These are phyloP conservation scores for Vespertilio murinus DNA, from an alignment of 2,797 vertebrate genomes.

Conservation along the genomic window DNA sequence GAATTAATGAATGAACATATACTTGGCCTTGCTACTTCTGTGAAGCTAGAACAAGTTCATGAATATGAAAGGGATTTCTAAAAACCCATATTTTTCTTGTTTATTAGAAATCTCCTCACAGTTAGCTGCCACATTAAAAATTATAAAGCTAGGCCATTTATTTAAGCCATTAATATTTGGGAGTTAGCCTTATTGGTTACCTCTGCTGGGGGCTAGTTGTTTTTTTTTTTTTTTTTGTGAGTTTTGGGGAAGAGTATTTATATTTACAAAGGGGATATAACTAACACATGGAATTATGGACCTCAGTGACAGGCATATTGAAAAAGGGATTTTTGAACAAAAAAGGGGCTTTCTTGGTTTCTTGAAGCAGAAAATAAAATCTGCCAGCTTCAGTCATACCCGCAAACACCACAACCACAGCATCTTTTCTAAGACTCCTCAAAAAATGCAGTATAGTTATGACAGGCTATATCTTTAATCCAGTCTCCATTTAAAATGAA, in stretches of 20 bases:
- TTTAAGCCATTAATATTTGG: constrained; percentile 22
- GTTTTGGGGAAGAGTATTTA: background rate
- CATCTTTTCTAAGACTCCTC: constrained; percentile 5
- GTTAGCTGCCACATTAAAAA: constrained; percentile 33
- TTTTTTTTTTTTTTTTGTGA: background rate
- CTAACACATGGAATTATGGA: background rate
- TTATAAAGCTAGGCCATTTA: constrained; percentile 48
- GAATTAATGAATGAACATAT: background rate
- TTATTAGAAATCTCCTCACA: constrained; percentile 28
- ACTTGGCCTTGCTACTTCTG: background rate
- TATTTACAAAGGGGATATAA: constrained; percentile 46
- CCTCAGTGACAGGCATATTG: background rate
- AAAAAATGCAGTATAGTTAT: background rate
- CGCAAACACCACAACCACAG: background rate
- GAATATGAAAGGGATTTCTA: constrained; percentile 14
- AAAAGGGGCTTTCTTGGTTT: constrained; percentile 33
- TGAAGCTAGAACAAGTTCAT: background rate
- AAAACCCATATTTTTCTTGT: constrained; percentile 21
- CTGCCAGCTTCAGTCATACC: background rate
- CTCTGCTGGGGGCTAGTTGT: background rate
- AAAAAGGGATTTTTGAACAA: constrained; percentile 1
- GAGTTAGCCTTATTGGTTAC: background rate
- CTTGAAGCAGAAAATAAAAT: constrained; percentile 36
- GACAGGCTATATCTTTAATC: background rate
- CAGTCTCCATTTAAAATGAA: constrained; percentile 13